Evolutionary conservation across 2,113 vertebrate species (phyloP).

Genomic region (Perca fluviatilis): DNA sequence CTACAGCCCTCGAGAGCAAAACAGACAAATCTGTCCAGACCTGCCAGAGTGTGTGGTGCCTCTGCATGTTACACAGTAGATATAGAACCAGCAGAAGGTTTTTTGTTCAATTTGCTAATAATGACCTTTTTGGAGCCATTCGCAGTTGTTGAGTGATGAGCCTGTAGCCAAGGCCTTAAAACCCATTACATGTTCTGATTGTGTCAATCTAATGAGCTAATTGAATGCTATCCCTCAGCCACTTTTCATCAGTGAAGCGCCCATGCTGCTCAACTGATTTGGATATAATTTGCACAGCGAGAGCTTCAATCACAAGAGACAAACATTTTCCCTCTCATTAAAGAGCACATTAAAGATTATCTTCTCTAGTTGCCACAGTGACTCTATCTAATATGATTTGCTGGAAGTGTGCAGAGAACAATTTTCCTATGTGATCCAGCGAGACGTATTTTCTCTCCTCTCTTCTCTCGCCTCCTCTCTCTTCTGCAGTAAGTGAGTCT

Average conservation of each 20-base stretch:
- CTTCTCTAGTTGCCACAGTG: constrained; percentile 75
- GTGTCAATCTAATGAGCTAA: constrained; percentile 78
- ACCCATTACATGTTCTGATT: constrained; percentile 76
- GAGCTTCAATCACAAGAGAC: constrained; percentile 82
- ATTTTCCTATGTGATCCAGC: constrained; percentile 78
- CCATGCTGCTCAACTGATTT: constrained; percentile 73
- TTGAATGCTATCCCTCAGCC: constrained; percentile 77
- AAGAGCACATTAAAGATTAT: constrained; percentile 81
- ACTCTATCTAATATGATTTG: constrained; percentile 81
- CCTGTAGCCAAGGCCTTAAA: constrained; percentile 55
- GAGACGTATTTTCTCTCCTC: constrained; percentile 72
- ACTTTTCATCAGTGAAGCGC: constrained; percentile 74
- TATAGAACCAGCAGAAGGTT: background rate
- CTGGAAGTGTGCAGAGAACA: constrained; percentile 71
- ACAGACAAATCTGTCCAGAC: background rate
- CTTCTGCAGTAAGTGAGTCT: constrained; percentile 77
- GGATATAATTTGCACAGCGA: constrained; percentile 80
- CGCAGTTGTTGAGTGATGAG: constrained; percentile 52
- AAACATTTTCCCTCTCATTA: constrained; percentile 85
- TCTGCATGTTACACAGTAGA: background rate
- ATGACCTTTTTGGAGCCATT: constrained; percentile 47
- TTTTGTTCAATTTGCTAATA: constrained; percentile 9
- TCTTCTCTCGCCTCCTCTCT: constrained; percentile 57
- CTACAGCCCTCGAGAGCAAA: background rate
- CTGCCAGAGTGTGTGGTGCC: background rate